Base-by-base conservation (phyloP, 2,797 vertebrate species). In the Nannoperca obscura region DNA sequence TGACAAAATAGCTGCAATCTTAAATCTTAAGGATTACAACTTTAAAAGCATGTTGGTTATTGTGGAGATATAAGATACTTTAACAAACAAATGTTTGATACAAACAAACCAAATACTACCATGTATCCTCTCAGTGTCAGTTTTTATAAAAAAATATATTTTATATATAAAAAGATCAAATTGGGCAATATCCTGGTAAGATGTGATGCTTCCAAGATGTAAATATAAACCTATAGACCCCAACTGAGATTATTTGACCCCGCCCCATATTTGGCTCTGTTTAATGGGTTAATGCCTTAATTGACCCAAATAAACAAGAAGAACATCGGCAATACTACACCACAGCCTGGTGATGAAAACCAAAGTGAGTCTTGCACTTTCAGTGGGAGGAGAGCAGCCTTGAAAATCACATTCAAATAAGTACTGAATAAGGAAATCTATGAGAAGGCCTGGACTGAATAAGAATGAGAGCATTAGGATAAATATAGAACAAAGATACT, bases 401-500 rank as follows among this genome's bases (percentile, higher is more conserved):
- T 89, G 86, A 87, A 87, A 88, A 83, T 81, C 83, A 54, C 80
- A 88, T 82, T 88, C 83, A 88, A 86, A 77, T 71, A 81, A 93
- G 83, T n/a, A 74, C 59, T 79, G 86, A 90, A 89, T 87, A 79
- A 88, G 69, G 78, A 86, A 89, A 86, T 86, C 74, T 86, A 77
- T 76, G 86, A 84, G 81, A 78, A 67, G 80, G 49, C 80, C 76
- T 52, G 84, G 69, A 63, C 88, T 83, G 91, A 91, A 94, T 94
- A 82, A 79, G 81, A 92, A 93, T 90, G 86, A 92, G 87, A 88
- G 75, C 83, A 88, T 86, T 86, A 84, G 76, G 85, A 91, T 93
- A 91, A 90, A 92, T 91, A 90, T 91, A 94, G 89, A 91, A 91
- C 86, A 89, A 89, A 84, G 80, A 90, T 87, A 89, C 73, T 84